phyloP scores from a whole-genome alignment of 2,888 invertebrate genomes.

The Drosophila helvetica region DNA sequence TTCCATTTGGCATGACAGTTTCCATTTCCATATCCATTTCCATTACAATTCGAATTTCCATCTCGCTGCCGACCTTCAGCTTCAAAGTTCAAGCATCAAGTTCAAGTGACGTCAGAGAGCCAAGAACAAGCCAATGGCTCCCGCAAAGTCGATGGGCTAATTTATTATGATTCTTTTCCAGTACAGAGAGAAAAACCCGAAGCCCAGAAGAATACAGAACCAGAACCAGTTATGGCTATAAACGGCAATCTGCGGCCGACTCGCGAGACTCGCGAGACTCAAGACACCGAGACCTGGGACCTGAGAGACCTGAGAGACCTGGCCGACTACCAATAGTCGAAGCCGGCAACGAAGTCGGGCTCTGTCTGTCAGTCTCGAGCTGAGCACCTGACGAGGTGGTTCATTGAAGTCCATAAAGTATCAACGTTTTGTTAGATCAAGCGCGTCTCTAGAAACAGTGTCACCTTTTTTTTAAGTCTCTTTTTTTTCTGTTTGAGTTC shows the following conservation, averaged over 20 bases:
- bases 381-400: constrained; percentile 60
- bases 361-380: constrained; percentile 73
- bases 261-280: background rate
- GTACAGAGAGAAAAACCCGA: background rate
- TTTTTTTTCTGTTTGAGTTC: constrained; percentile 26
- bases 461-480: background rate
- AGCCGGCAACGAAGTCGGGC: constrained; percentile 33
- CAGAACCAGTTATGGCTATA: background rate
- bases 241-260: background rate
- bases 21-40: constrained; percentile 37
- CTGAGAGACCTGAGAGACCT: constrained; percentile 26
- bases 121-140: constrained; percentile 11
- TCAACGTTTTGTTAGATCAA: constrained; percentile 31
- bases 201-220: constrained; percentile 1
- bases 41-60: constrained; percentile 32
- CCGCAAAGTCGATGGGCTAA: constrained; percentile 13
- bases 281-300: background rate
- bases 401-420: constrained; percentile 24
- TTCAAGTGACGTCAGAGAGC: constrained; percentile 60
- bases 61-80: constrained; percentile 30
- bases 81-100: constrained; percentile 69
- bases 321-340: constrained; percentile 24
- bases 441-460: constrained; percentile 28
- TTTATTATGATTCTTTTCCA: constrained; percentile 13
- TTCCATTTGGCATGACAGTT: constrained; percentile 17